Base-by-base conservation (phyloP, 2,113 vertebrate genomes). In the Glaucomys volans region DNA sequence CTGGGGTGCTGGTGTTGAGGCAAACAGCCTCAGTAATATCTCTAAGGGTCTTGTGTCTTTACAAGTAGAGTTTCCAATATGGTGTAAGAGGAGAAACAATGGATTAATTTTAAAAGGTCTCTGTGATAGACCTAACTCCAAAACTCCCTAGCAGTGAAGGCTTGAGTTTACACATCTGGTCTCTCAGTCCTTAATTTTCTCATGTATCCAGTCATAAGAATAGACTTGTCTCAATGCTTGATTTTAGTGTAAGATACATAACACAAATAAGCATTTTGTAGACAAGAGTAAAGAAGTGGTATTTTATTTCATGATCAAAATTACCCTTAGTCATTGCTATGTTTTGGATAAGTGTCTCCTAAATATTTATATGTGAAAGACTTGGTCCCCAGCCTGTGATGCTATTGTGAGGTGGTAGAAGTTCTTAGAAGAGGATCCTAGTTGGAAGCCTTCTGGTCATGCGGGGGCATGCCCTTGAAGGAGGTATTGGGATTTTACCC, bases 301-400 rank as follows among this genome's bases (percentile, higher is more conserved):
- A 67, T 91, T 96, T 96, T 93, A 47, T 76, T 86, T 93, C 37
- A 92, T 83, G 32, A 42, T 77, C 54, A 80, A 59, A 94, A 93
- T 93, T 71, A 69, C 64, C 30, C 40, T 47, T 72, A 84, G n/a
- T 90, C n/a, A 74, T 40, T 87, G 28, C n/a, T 26, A 16, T 40
- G 14, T 10, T 72, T 24, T 28, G 44, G 4, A 86, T 37, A 52
- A n/a, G 16, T 44, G 37, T 35, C 22, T 42, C 17, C 17, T 35
- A 59, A 74, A 13, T 17, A 28, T n/a, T 28, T 7, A 44, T 13
- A 32, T 12, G 11, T 24, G 22, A 75, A 75, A 35, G 7, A 0
- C 69, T 24, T 10, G 2, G n/a, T 42, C 17, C 3, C 18, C 18
- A 42, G 3, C 28, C 52, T 24, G 8, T 42, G 7, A 28, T 18